Conservation (phyloP, 2,797 vertebrate genomes). For the Urocyon cinereoargenteus region DNA sequence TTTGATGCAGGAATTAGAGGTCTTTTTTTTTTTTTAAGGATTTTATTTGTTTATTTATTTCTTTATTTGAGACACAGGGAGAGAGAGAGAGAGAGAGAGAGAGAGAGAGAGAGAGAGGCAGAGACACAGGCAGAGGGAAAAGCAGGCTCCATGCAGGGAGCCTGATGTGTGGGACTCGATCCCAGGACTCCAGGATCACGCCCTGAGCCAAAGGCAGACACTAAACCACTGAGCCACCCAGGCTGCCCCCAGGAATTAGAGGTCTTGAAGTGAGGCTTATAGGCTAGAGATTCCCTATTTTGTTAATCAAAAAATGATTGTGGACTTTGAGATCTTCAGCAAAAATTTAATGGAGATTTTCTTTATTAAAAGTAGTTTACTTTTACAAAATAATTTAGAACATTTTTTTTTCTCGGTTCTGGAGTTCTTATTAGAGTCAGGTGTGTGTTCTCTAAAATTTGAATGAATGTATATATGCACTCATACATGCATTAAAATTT, state of each 20-base stretch:
- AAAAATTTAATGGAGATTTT: background rate
- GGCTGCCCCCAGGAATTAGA: background rate
- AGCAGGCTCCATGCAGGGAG: too few relatives aligned
- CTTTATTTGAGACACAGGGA: too few relatives aligned
- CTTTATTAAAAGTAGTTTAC: constrained; percentile 45
- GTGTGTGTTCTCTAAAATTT: background rate
- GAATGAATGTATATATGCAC: background rate
- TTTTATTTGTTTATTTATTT: too few relatives aligned
- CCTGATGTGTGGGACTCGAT: too few relatives aligned
- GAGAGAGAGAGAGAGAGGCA: too few relatives aligned
- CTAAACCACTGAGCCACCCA: too few relatives aligned
- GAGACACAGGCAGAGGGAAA: too few relatives aligned
- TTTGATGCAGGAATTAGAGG: background rate
- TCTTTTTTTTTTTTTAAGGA: background rate
- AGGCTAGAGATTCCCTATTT: background rate
- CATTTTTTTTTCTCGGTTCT: background rate
- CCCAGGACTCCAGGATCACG: too few relatives aligned
- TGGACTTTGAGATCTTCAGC: background rate
- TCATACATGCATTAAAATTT: background rate
- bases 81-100: too few relatives aligned
- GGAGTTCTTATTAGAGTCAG: constrained; percentile 1
- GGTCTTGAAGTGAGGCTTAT: background rate
- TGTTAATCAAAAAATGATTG: constrained; percentile 10
- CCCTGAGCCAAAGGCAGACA: too few relatives aligned
- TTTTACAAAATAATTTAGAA: constrained; percentile 4